Base-by-base conservation (phyloP, 2,797 vertebrate genomes). In the Myiotriccus ornatus region DNA sequence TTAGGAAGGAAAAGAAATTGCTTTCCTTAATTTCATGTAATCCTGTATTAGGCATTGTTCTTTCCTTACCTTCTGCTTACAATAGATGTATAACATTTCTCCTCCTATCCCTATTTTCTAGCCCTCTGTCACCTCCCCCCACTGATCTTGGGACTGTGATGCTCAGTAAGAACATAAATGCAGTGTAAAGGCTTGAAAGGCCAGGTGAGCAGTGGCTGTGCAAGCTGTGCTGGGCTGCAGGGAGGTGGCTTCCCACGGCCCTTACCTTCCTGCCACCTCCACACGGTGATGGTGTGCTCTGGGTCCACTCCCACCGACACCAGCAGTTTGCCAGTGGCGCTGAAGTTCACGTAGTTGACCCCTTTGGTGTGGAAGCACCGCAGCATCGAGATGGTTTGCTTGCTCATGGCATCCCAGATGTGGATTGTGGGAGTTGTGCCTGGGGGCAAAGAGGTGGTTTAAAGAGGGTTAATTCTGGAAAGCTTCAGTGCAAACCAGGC, bases 261-360 rank as follows among this genome's bases (percentile, higher is more conserved):
- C 37, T 59, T 97, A 99, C 99, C 99, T 98, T 99, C 99, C 71
- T 99, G 99, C 99, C 99, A 99, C 75, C 99, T 98, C 99, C 99
- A 99, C 74, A 99, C 98, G 0, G 99, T 99, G 97, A 99, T 99
- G 62, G 98, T 99, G 89, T 99, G 99, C 53, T 99, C 99, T 0
- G 98, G 98, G 90, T 99, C 99, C 44, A 99, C 98, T 22, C 99
- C 99, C 50, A 99, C 98, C 0, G 99, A 99, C 47, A 99, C 98
- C 92, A 99, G 98, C 35, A 99, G 98, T 89, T 99, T 99, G 14
- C 99, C 99, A 0, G 99, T 99, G 18, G 99, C 99, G 2, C 99
- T 99, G 97, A 99, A 99, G 98, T 98, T 99, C 41, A 99, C 94
- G 1, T 99, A 99, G 75, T 99, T 98, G 28, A 99, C 98, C 1